Base-by-base conservation (phyloP, 2,888 invertebrate species). In the Ochropleura plecta region DNA sequence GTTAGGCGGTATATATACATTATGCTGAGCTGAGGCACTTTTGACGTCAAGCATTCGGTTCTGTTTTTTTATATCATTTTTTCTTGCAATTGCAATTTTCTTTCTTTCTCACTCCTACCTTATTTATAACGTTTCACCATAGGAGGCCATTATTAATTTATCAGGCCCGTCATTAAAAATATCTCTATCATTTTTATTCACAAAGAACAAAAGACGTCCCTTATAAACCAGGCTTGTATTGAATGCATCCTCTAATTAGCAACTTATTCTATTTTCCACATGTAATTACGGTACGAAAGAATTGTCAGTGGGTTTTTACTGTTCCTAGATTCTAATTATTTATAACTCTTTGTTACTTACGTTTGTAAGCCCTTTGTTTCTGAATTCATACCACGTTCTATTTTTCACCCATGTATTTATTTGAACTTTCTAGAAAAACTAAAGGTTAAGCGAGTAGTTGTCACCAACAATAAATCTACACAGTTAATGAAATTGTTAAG, bases 231-330 rank as follows among this genome's bases (percentile, higher is more conserved):
- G 30, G n/a, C 46, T n/a, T 6, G 20, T 3, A 60, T 60, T 51
- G 18, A 40, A 74, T 65, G 40, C 20, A 48, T 46, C 18, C 42
- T 48, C 49, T 65, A 53, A 74, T 75, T 66, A 53, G 40, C 20
- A 20, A 48, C 49, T 30, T 1, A n/a, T 5, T 53, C 1, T 48
- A 3, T 63, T 46, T 49, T 18, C 14, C 30, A n/a, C 42, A 7
- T 12, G 14, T 48, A 20, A 0, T 42, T 67, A 67, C 16, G 9
- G 10, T n/a, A 9, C n/a, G n/a, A 53, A 9, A 53, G 53, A n/a
- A n/a, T 53, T 53, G n/a, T 53, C n/a, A 53, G 53, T 53, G 0
- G 18, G n/a, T 10, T 10, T 10, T 12, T 10, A 12, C 12, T 49
- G 5, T 18, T 16, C 7, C 49, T 49, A 49, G 49, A 49, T 18